Percentiles rank a stretch among this genome's conserved stretches.
Evolutionary conservation across 2,113 vertebrate genomes (phyloP).

Genomic region (Gymnorhina tibicen): DNA sequence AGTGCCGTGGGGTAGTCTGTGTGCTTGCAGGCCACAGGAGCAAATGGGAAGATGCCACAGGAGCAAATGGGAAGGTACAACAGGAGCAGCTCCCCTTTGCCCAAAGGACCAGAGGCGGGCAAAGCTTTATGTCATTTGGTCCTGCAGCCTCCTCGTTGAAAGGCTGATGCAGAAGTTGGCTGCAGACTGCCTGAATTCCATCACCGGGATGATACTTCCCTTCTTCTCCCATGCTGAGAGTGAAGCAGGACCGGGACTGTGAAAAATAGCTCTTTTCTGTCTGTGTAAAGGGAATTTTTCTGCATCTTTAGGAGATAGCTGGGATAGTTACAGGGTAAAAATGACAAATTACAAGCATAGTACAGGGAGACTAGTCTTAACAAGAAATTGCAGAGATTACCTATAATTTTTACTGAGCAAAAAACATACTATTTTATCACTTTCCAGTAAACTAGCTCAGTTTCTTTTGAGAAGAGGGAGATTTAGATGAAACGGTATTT

Average conservation of each 20-base stretch:
- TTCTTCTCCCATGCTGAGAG: not conserved
- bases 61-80: fast-evolving
- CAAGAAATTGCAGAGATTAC: not conserved
- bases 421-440: conserved; percentile 1
- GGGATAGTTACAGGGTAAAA: not conserved
- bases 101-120: not conserved
- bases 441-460: not conserved
- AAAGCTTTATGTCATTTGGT: not conserved
- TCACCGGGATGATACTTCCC: not conserved
- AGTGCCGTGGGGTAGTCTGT: not conserved
- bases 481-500: not conserved
- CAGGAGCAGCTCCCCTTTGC: not conserved
- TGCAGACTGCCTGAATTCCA: not conserved
- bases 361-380: not conserved
- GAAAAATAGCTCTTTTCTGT: not conserved
- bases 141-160: not conserved
- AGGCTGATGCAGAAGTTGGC: not conserved
- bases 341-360: not conserved
- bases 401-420: conserved; percentile 18
- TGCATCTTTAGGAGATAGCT: not conserved
- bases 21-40: not conserved
- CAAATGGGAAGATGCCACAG: fast-evolving
- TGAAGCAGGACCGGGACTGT: not conserved
- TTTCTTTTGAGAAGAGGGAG: not conserved
- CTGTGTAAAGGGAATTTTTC: not conserved